A percentile compares a stretch with the other conserved stretches of the same genome.
Evolutionary conservation across 2,888 invertebrate species (phyloP).

Genomic region (Zaprionus lineosus): DNA sequence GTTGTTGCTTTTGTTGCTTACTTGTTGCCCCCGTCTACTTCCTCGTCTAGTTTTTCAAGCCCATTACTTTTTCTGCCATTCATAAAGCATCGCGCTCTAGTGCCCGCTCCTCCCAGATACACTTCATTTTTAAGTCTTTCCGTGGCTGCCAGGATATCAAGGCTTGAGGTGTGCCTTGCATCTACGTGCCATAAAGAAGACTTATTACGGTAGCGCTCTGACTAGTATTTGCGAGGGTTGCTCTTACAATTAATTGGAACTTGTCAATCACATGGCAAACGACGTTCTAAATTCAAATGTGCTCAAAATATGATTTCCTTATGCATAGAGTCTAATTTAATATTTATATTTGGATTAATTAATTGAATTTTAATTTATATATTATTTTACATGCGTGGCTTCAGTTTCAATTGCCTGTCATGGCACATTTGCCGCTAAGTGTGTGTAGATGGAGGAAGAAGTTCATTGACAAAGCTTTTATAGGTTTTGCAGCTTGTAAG

Average conservation of each 20-base stretch:
- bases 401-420: too few species aligned
- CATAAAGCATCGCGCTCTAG: slow-evolving; percentile 41
- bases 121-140: slow-evolving; percentile 40
- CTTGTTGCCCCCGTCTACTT: background rate
- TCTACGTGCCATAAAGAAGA: slow-evolving; percentile 4
- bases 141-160: slow-evolving; percentile 14
- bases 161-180: slow-evolving; percentile 26
- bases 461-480: too few species aligned
- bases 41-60: slow-evolving; percentile 16
- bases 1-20: background rate
- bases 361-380: too few species aligned
- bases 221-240: slow-evolving; percentile 30
- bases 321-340: too few species aligned
- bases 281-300: too few species aligned
- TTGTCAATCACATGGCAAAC: too few species aligned
- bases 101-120: slow-evolving; percentile 14
- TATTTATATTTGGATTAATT: too few species aligned
- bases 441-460: too few species aligned
- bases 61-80: slow-evolving; percentile 58
- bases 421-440: too few species aligned
- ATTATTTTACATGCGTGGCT: too few species aligned
- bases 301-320: too few species aligned
- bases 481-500: too few species aligned
- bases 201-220: background rate
- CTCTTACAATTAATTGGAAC: background rate